A percentile compares a stretch with the other conserved stretches of the same genome.
Conservation (phyloP, 2,888 invertebrate species). For the Drosophila eohydei region DNA sequence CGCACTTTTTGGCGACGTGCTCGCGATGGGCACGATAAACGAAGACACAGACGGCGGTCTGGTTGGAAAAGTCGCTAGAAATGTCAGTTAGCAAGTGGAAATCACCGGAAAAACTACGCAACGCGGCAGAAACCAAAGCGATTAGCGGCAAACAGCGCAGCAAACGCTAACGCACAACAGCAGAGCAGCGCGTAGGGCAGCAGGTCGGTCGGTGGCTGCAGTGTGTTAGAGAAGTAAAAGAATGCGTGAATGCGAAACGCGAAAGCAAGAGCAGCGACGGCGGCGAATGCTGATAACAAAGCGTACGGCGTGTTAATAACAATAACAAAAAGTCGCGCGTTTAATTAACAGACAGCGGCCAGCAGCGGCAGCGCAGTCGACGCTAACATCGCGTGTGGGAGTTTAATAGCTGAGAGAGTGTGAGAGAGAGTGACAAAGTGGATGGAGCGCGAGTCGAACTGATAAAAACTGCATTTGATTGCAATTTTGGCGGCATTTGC, state of each 20-base stretch:
- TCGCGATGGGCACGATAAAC: conserved; percentile 56
- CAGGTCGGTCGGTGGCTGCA: conserved; percentile 37
- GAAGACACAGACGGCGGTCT: conserved; percentile 44
- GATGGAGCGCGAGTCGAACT: conserved; percentile 30
- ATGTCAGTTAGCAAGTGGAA: conserved; percentile 78
- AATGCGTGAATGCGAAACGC: conserved; percentile 60
- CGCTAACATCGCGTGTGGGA: conserved; percentile 55
- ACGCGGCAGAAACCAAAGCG: conserved; percentile 63
- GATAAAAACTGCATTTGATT: conserved; percentile 78
- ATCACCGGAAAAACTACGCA: conserved; percentile 81
- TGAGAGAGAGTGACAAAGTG: conserved; percentile 9
- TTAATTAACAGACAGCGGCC: conserved; percentile 64
- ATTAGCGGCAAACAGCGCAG: conserved; percentile 39
- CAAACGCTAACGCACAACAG: conserved; percentile 43
- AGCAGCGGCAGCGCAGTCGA: conserved; percentile 56
- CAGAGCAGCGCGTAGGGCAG: conserved; percentile 32
- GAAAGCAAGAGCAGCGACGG: conserved; percentile 20
- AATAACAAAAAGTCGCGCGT: conserved; percentile 73
- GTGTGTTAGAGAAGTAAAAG: conserved; percentile 40
- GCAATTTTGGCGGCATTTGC: conserved; percentile 80
- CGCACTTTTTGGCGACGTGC: conserved; percentile 22
- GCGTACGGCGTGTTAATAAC: conserved; percentile 71
- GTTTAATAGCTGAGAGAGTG: conserved; percentile 42
- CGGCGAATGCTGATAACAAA: conserved; percentile 74
- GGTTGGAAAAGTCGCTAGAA: conserved; percentile 71